Evolutionary conservation across 2,888 invertebrate genomes (phyloP).

Genomic region (Sylvicola fuscatus): DNA sequence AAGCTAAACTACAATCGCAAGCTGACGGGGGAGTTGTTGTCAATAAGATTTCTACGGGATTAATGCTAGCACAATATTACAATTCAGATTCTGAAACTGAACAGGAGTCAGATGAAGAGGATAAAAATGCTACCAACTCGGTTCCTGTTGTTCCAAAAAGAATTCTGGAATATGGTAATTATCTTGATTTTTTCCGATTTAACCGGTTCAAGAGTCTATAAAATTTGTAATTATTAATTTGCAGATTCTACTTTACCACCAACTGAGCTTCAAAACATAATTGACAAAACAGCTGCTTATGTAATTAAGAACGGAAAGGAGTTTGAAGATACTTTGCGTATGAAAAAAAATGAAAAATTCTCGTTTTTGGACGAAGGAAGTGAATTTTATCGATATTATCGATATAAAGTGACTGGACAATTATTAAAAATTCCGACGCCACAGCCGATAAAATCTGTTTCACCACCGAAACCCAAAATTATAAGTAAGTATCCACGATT

Average conservation of each 20-base stretch:
- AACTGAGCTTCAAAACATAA: slow-evolving; percentile 63
- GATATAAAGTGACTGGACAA: slow-evolving; percentile 29
- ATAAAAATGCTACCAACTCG: not conserved
- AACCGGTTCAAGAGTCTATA: no score
- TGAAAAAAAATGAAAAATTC: slow-evolving; percentile 71
- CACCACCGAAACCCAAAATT: not conserved
- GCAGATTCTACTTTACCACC: slow-evolving; percentile 42
- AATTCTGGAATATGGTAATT: no score
- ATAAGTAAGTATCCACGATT: no score
- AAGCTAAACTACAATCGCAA: not conserved
- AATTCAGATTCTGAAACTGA: slow-evolving; percentile 30
- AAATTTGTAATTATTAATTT: not conserved
- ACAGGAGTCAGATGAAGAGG: slow-evolving; percentile 16
- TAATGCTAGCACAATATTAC: slow-evolving; percentile 35
- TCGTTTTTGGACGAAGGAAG: slow-evolving; percentile 63
- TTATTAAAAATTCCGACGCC: slow-evolving; percentile 1
- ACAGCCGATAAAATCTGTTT: slow-evolving; percentile 1
- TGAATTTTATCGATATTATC: slow-evolving; percentile 65
- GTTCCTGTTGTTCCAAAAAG: no score
- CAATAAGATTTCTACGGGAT: slow-evolving; percentile 20
- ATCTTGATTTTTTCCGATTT: no score
- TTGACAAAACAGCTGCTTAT: slow-evolving; percentile 93
- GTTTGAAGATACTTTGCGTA: slow-evolving; percentile 73
- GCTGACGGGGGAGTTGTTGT: slow-evolving; percentile 13
- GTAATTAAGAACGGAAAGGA: slow-evolving; percentile 89